phyloP scores from a whole-genome alignment of 2,113 vertebrate species.

The Piprites chloris region DNA sequence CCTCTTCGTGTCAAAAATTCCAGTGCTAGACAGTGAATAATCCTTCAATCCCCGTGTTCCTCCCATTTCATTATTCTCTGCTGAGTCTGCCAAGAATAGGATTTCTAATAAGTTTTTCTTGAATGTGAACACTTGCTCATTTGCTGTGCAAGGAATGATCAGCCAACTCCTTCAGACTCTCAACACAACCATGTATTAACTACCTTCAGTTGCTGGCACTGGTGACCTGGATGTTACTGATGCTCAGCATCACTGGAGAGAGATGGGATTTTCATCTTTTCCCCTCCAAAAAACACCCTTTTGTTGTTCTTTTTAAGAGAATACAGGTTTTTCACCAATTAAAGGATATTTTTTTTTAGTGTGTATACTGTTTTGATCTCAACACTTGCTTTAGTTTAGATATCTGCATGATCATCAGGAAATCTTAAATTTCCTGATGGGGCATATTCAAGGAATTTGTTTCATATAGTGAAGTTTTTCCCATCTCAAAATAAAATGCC shows the following conservation, averaged over 20 bases:
- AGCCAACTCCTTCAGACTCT: neutral
- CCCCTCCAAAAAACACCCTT: neutral
- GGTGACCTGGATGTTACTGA: neutral
- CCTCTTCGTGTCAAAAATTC: constrained; percentile 47
- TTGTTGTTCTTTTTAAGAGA: neutral
- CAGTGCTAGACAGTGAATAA: constrained; percentile 27
- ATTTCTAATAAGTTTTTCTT: neutral
- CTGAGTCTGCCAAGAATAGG: neutral
- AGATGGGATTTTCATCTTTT: neutral
- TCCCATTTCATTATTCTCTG: neutral
- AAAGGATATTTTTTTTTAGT: neutral
- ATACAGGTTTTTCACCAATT: neutral
- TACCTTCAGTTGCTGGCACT: neutral
- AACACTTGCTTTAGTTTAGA: neutral
- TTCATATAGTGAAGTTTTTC: neutral
- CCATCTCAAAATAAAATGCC: neutral
- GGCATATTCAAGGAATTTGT: neutral
- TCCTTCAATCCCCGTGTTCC: neutral
- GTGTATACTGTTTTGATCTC: neutral
- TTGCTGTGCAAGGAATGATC: neutral
- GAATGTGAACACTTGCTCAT: neutral
- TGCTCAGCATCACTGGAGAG: neutral
- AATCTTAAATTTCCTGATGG: neutral
- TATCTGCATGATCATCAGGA: neutral
- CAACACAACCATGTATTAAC: neutral